Conservation (phyloP, 2,113 vertebrate species). For the Lontra canadensis region DNA sequence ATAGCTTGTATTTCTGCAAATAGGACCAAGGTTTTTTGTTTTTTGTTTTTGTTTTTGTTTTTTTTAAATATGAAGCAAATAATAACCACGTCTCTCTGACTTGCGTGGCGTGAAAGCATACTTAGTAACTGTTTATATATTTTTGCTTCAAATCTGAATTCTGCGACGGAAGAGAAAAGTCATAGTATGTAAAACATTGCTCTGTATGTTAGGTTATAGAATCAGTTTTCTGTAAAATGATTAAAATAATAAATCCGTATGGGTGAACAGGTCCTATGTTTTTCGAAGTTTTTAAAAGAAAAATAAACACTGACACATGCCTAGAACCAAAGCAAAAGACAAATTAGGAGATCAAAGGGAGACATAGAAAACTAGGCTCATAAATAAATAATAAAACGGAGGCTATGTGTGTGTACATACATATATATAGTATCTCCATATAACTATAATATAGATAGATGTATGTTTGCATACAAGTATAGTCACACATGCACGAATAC, state of each 20-base stretch:
- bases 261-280: not conserved
- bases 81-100: not conserved
- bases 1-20: not conserved
- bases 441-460: not conserved
- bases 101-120: not conserved
- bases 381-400: not conserved
- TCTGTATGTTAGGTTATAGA: not conserved
- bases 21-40: not conserved
- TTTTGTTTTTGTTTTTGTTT: not conserved
- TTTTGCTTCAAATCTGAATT: not conserved
- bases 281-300: not conserved
- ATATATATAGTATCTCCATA: not conserved
- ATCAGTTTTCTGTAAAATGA: not conserved
- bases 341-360: not conserved
- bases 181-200: not conserved
- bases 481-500: rapidly evolving
- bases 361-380: not conserved
- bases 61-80: not conserved
- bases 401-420: rapidly evolving
- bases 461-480: not conserved
- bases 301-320: not conserved
- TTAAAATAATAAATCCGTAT: not conserved
- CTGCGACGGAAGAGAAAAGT: not conserved
- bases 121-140: not conserved
- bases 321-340: not conserved